These are phyloP conservation scores for Sebastes itinus DNA, from an alignment of 2,797 vertebrate genomes.

Conservation along the genomic window DNA sequence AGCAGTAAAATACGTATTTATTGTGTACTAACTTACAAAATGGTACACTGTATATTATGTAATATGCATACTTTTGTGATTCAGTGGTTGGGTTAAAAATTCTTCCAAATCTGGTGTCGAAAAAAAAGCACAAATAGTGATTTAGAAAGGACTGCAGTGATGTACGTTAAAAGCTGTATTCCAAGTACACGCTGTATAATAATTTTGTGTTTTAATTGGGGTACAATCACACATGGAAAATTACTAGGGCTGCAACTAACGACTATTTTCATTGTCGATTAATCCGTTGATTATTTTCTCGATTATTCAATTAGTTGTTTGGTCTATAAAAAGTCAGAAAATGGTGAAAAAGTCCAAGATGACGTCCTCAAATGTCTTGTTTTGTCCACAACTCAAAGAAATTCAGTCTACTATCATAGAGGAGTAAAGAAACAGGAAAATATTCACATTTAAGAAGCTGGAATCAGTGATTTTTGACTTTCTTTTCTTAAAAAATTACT, in stretches of 20 bases:
- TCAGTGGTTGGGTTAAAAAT: slow-evolving; percentile 4
- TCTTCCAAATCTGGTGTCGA: slow-evolving; percentile 8
- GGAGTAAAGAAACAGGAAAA: too few relatives aligned
- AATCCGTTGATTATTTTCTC: too few relatives aligned
- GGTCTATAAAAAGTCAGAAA: too few relatives aligned
- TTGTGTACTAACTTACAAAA: slow-evolving; percentile 7
- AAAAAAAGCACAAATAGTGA: slow-evolving; percentile 41
- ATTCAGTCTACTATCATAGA: too few relatives aligned
- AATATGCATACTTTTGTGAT: not conserved
- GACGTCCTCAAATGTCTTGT: too few relatives aligned
- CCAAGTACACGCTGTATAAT: not conserved
- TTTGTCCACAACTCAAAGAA: too few relatives aligned
- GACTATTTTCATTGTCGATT: too few relatives aligned
- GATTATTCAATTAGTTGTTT: too few relatives aligned
- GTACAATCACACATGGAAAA: not conserved
- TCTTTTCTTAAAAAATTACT: too few relatives aligned
- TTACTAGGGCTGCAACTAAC: not conserved
- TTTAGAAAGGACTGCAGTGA: not conserved
- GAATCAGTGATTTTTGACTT: too few relatives aligned
- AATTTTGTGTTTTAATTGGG: not conserved
- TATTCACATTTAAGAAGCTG: too few relatives aligned
- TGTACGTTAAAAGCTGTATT: not conserved
- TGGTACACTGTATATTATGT: not conserved
- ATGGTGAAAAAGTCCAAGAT: too few relatives aligned
- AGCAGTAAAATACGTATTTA: not conserved